These are phyloP conservation scores for Myrmecobius fasciatus DNA, from an alignment of 2,113 vertebrate genomes.

Conservation along the genomic window DNA sequence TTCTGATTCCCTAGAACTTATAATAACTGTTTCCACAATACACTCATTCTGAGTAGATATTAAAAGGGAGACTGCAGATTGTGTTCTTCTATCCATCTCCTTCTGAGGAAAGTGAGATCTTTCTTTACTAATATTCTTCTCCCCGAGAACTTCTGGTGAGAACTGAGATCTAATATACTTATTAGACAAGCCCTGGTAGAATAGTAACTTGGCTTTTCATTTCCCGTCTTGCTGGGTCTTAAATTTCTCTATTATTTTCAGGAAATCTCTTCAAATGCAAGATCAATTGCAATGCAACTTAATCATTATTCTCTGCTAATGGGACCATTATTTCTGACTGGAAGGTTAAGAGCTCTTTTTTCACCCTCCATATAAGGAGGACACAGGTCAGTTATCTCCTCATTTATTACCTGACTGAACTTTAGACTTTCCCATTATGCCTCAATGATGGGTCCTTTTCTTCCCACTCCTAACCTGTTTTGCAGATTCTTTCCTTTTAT, in stretches of 20 bases:
- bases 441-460: neutral
- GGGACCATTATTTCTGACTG: neutral
- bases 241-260: neutral
- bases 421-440: neutral
- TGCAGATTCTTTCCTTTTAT: neutral
- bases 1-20: no score
- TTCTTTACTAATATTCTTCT: no score
- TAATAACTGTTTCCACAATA: no score
- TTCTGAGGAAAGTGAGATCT: no score
- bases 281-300: neutral
- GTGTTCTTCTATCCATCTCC: no score
- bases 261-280: neutral
- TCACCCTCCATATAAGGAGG: neutral
- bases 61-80: no score
- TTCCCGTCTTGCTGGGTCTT: neutral
- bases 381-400: neutral
- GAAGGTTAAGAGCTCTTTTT: neutral
- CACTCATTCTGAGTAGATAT: no score
- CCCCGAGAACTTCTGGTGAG: accelerated
- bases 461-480: neutral
- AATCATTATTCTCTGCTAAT: neutral
- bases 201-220: neutral
- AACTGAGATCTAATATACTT: neutral
- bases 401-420: neutral
- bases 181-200: neutral